These are phyloP conservation scores for Saccostrea cuccullata DNA, from an alignment of 1,140 invertebrate genomes.

Conservation along the genomic window DNA sequence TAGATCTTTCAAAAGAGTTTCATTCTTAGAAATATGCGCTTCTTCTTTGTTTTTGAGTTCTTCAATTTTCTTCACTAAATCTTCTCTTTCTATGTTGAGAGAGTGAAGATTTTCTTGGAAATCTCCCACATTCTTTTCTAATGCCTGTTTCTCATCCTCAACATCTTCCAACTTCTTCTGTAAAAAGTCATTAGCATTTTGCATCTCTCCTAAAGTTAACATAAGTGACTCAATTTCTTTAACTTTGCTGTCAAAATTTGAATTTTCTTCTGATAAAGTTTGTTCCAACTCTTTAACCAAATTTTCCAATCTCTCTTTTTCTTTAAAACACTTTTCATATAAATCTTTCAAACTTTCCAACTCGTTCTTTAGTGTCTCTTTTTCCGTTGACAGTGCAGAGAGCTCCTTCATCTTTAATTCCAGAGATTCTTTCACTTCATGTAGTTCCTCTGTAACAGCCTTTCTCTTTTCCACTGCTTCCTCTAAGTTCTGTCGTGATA, in stretches of 20 bases:
- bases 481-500: neutral
- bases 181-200: neutral
- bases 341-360: neutral
- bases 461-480: neutral
- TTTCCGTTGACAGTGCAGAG: neutral
- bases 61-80: neutral
- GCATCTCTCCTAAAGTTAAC: neutral
- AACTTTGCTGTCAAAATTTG: neutral
- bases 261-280: neutral
- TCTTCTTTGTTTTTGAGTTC: neutral
- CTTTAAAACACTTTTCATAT: slow-evolving; percentile 2
- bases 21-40: neutral
- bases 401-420: neutral
- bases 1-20: neutral
- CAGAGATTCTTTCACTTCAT: neutral
- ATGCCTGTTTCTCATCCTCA: neutral
- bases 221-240: neutral
- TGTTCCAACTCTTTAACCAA: neutral
- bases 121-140: neutral
- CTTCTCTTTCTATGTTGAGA: neutral
- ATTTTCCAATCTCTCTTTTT: neutral
- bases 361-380: neutral
- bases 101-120: neutral
- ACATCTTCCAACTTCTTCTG: neutral
- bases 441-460: neutral